Evolutionary conservation across 2,113 vertebrate genomes (phyloP), one percentile per base, ranked within the genome.

Genomic region (Scomber colias): DNA sequence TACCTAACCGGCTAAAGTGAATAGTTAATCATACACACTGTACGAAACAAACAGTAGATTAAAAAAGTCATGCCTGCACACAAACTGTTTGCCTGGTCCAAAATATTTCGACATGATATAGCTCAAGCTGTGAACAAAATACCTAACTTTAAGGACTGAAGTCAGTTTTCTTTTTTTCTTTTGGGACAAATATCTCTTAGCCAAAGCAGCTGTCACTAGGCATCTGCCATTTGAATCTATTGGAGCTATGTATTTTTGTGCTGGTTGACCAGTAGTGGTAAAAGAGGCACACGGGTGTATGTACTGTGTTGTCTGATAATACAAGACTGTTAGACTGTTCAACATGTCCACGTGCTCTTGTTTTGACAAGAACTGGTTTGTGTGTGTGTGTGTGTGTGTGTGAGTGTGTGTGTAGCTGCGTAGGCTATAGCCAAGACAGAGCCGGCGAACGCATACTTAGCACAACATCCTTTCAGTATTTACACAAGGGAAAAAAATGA

Each of bases 401-500:
- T 75, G 66, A 67, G 60, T 65, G 15, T 72, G 44, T 68, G 72
- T 62, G 3, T 30, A 17, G 48, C 35, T 40, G 35, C 35, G 46
- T 9, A 57, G 44, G 13, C 64, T 54, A 13, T 6, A 74, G 54
- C 68, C 55, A 19, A 74, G 68, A 81, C 19, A 46, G 31, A 71
- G 40, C 67, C n/a, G 30, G 61, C n/a, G 19, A 66, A 63, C 16
- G 0, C 35, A 27, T 24, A 35, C 67, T 53, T 55, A 63, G 15
- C 69, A 48, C 84, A 90, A 77, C 79, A 74, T 79, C 74, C 74
- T 60, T 62, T 60, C 71, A 3, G 35, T 83, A 53, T 89, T 87
- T 89, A 73, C 77, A 83, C 64, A 77, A 46, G 70, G 60, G 35
- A 7, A 62, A 67, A 71, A 57, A 61, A 60, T 16, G 68, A 88